These are phyloP conservation scores for Diplodus puntazzo DNA, from an alignment of 2,797 vertebrate species.

Conservation along the genomic window DNA sequence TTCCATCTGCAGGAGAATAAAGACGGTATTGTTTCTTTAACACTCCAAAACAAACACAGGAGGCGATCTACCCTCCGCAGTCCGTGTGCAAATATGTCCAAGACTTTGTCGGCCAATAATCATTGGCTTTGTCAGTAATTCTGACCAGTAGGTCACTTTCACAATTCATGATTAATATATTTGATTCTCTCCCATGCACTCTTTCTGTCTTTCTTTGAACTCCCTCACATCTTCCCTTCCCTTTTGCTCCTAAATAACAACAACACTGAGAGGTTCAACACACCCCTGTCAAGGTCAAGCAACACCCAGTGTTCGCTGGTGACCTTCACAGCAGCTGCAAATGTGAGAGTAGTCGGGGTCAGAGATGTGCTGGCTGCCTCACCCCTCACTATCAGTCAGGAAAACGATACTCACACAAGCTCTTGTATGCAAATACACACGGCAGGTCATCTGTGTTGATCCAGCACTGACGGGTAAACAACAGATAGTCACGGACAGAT, in stretches of 20 bases:
- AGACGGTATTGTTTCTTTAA: slow-evolving; percentile 66
- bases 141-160: slow-evolving; percentile 26
- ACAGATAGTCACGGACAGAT: slow-evolving; percentile 38
- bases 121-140: slow-evolving; percentile 35
- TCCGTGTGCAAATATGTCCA: slow-evolving; percentile 28
- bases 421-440: slow-evolving; percentile 26
- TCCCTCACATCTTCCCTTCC: slow-evolving; percentile 23
- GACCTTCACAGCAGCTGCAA: slow-evolving; percentile 68
- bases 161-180: slow-evolving; percentile 19
- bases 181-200: neutral
- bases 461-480: slow-evolving; percentile 55
- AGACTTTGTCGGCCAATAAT: slow-evolving; percentile 45
- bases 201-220: slow-evolving; percentile 29
- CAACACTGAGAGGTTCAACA: slow-evolving; percentile 71
- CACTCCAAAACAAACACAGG: slow-evolving; percentile 67
- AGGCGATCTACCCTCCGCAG: slow-evolving; percentile 39
- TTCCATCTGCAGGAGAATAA: slow-evolving; percentile 72
- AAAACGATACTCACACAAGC: slow-evolving; percentile 6
- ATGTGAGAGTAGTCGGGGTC: slow-evolving; percentile 47
- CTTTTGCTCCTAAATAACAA: slow-evolving; percentile 61
- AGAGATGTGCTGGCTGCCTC: slow-evolving; percentile 29
- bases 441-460: slow-evolving; percentile 47
- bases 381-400: slow-evolving; percentile 17
- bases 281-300: slow-evolving; percentile 74
- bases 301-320: slow-evolving; percentile 65